Conservation (phyloP, 2,888 invertebrate genomes). For the Caenorhabditis virilis region DNA sequence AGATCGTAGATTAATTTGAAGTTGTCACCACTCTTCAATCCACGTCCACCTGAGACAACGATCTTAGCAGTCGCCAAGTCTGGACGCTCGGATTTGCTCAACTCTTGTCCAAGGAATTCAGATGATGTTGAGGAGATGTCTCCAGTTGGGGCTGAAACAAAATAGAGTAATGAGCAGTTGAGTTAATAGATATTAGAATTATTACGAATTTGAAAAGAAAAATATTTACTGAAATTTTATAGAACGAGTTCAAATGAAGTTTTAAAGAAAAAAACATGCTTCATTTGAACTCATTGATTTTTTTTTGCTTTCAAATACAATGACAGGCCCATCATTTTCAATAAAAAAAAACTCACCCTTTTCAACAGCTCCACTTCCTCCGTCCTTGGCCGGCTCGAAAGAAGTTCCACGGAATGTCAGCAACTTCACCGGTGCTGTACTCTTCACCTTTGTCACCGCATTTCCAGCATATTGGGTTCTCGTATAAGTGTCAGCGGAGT, state of each 20-base stretch:
- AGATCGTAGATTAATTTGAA: slow-evolving; percentile 84
- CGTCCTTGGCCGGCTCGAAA: slow-evolving; percentile 81
- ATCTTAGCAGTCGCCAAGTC: slow-evolving; percentile 90
- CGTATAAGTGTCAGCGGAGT: slow-evolving; percentile 89
- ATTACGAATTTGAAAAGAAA: too few relatives aligned
- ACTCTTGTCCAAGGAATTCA: slow-evolving; percentile 85
- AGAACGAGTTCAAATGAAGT: too few relatives aligned
- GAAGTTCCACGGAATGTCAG: slow-evolving; percentile 86
- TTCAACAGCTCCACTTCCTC: slow-evolving; percentile 82
- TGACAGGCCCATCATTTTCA: too few relatives aligned
- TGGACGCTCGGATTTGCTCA: slow-evolving; percentile 92
- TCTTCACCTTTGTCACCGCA: slow-evolving; percentile 89
- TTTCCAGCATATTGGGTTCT: slow-evolving; percentile 97
- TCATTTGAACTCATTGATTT: too few relatives aligned
- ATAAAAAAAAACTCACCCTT: too few relatives aligned
- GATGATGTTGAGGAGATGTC: slow-evolving; percentile 77
- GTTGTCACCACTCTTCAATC: slow-evolving; percentile 97
- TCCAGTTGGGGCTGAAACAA: slow-evolving; percentile 79
- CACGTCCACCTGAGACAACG: slow-evolving; percentile 77
- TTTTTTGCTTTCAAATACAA: too few relatives aligned
- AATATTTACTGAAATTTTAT: too few relatives aligned
- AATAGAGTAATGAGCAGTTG: too few relatives aligned
- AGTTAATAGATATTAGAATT: too few relatives aligned
- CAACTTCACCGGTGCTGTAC: slow-evolving; percentile 85
- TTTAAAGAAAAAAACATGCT: too few relatives aligned